phyloP scores from a whole-genome alignment of 2,888 invertebrate genomes.

The Synanthedon myopaeformis region DNA sequence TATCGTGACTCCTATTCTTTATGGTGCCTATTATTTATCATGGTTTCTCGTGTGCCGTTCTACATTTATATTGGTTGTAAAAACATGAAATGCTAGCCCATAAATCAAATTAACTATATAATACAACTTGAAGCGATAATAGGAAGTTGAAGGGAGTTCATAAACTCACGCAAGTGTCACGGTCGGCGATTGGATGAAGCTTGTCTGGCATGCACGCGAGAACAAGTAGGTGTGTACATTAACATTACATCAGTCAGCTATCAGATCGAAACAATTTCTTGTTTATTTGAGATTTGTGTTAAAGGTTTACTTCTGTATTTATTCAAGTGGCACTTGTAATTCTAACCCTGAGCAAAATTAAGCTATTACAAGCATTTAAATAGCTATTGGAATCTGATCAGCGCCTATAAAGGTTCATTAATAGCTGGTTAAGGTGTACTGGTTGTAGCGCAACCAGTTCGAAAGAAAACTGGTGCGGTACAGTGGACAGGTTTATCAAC shows the following conservation, averaged over 20 bases:
- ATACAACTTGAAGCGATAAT: not conserved
- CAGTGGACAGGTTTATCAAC: conserved; percentile 54
- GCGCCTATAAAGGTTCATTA: conserved; percentile 29
- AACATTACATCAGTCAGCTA: not conserved
- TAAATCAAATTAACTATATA: not conserved
- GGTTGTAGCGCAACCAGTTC: conserved; percentile 43
- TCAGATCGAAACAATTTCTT: too few relatives aligned
- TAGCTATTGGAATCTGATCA: not conserved
- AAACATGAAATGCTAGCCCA: not conserved
- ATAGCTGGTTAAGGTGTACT: conserved; percentile 24
- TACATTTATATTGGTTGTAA: not conserved
- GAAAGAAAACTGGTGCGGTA: conserved; percentile 8
- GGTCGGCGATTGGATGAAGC: not conserved
- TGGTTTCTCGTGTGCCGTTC: not conserved
- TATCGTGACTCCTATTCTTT: conserved; percentile 14
- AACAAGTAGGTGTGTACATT: not conserved
- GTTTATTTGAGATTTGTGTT: not conserved
- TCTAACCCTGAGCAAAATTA: not conserved
- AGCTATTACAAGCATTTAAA: not conserved
- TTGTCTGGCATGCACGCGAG: not conserved
- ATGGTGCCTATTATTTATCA: not conserved
- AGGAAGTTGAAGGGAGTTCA: not conserved
- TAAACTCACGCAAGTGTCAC: not conserved
- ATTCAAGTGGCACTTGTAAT: not conserved
- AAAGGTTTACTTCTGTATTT: not conserved